Evolutionary conservation across 2,888 invertebrate species (phyloP).

Genomic region (Drosophila rubida): DNA sequence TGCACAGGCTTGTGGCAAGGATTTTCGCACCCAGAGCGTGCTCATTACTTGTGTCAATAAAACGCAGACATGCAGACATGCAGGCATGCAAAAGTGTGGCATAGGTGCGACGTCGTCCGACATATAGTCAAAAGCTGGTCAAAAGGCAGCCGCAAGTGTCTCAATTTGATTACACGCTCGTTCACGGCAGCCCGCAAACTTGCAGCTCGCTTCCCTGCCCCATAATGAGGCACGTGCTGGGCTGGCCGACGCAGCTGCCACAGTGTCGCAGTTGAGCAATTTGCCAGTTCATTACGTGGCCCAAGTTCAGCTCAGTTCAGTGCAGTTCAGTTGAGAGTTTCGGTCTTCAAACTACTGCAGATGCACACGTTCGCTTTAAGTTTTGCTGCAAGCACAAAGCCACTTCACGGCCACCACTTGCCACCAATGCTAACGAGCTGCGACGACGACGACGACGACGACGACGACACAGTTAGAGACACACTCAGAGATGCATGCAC

Average conservation of each 20-base stretch:
- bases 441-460: too few species aligned
- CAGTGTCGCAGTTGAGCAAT: not conserved
- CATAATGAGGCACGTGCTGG: conserved; percentile 47
- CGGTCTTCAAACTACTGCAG: conserved; percentile 21
- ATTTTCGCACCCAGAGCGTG: conserved; percentile 18
- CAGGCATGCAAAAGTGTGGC: too few species aligned
- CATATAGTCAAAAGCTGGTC: too few species aligned
- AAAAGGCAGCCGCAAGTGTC: conserved; percentile 58
- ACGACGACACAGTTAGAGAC: conserved; percentile 21
- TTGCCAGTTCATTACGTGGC: conserved; percentile 34
- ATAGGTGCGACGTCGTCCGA: too few species aligned
- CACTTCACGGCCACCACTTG: conserved; percentile 58
- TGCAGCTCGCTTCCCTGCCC: conserved; percentile 22
- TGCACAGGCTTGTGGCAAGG: conserved; percentile 3
- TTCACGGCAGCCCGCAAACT: conserved; percentile 33
- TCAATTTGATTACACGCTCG: conserved; percentile 66
- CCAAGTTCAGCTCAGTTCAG: conserved; percentile 17
- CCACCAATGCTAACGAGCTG: conserved; percentile 71
- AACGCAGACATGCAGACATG: conserved; percentile 1
- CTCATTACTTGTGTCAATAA: conserved; percentile 53
- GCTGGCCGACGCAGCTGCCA: too few species aligned
- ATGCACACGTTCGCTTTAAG: conserved; percentile 33
- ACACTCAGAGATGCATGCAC: conserved; percentile 12
- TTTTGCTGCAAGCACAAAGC: conserved; percentile 50
- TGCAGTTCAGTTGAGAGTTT: too few species aligned